phyloP scores from a whole-genome alignment of 2,113 vertebrate species.

The Rhea pennata region DNA sequence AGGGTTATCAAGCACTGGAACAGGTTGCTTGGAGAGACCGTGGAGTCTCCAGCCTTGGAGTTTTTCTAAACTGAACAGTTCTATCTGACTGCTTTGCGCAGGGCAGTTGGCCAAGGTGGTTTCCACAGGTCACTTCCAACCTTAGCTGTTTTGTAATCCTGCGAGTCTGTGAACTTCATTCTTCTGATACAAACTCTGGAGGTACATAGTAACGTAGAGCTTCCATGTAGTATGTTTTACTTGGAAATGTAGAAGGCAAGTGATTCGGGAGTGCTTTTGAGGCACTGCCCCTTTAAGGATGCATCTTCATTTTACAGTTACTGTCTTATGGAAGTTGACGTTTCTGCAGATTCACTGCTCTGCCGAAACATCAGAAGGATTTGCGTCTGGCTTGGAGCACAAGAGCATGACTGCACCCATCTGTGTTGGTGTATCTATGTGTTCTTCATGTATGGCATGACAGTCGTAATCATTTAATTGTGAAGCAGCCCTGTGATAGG shows the following conservation, averaged over 20 bases:
- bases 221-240: neutral
- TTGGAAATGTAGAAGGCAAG: neutral
- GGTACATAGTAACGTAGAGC: too few species aligned
- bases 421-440: neutral
- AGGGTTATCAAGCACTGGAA: neutral
- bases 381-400: neutral
- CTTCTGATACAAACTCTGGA: neutral
- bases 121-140: neutral
- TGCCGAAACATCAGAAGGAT: neutral
- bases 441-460: neutral
- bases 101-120: neutral
- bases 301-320: neutral
- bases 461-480: neutral
- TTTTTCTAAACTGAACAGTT: neutral
- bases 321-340: neutral
- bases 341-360: neutral
- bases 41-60: neutral
- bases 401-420: neutral
- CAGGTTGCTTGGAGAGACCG: neutral
- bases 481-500: neutral
- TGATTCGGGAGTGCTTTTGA: neutral
- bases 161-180: neutral
- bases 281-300: neutral
- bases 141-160: neutral
- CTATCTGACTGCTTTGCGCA: neutral